Evolutionary conservation across 2,113 vertebrate species (phyloP).

Genomic region (Solenodon paradoxus): DNA sequence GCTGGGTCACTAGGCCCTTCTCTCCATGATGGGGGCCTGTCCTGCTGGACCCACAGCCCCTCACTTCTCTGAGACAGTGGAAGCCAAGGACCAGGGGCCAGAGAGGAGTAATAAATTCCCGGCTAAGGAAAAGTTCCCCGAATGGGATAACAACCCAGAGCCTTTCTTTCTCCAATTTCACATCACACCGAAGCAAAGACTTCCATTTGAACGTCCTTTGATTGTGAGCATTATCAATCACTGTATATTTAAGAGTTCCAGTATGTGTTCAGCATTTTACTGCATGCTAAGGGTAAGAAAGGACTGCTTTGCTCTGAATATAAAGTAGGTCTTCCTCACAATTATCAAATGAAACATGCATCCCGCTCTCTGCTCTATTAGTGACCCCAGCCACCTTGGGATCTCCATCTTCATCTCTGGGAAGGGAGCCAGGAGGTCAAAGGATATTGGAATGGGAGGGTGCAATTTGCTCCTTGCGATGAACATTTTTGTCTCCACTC

Average conservation of each 20-base stretch:
- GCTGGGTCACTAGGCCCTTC: rapidly evolving
- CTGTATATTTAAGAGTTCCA: background rate
- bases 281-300: background rate
- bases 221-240: constrained; percentile 38
- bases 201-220: constrained; percentile 26
- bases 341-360: background rate
- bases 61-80: background rate
- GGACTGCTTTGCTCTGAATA: constrained; percentile 4
- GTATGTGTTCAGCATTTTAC: constrained; percentile 7
- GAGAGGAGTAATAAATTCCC: background rate
- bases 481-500: background rate
- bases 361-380: background rate
- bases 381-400: background rate
- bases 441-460: too few species aligned
- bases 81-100: too few species aligned
- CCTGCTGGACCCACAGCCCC: rapidly evolving
- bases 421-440: background rate
- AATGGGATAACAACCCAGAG: background rate
- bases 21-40: too few species aligned
- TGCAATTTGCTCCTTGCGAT: too few species aligned
- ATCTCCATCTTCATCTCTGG: background rate
- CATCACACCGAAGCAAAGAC: background rate
- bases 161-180: background rate
- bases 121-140: background rate
- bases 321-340: constrained; percentile 16